Evolutionary conservation across 1,140 invertebrate genomes (phyloP), one percentile per base, ranked within the genome.

Genomic region (Drosophila pseudoananassae): DNA sequence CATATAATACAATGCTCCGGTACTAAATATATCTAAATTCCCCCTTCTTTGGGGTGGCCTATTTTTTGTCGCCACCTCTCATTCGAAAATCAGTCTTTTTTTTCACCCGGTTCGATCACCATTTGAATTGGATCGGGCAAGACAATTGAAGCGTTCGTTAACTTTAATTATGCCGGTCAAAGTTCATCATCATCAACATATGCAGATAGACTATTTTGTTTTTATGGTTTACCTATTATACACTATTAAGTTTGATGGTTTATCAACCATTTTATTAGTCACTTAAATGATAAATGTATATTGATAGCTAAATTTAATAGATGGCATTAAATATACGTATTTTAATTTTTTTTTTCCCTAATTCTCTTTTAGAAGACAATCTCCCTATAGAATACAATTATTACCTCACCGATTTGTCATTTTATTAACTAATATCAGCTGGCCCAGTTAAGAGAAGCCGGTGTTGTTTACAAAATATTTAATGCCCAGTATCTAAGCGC

Each of bases 131-230:
- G 56, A 43, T 65, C 52, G 52, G 31, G 17, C 23, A 45, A 17
- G 29, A 27, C 74, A 88, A 88, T 88, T 88, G 75, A 79, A 54
- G 52, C 66, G 57, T 83, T 88, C 72, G 72, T 88, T 88, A 88
- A 88, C 50, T 78, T 88, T 55, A 88, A 88, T 88, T 83, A 65
- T 17, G 17, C 20, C 9, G 59, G 76, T 83, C 66, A 88, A 88
- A 88, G 83, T 70, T 76, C 76, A 57, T n/a, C 33, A 23, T 20
- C 20, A 64, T 33, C 45, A 57, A 40, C 63, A 49, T 58, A 61
- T 81, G 47, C 63, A 63, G 25, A 55, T 53, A 43, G 12, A 14
- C 38, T 31, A 20, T 51, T 7, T 36, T 12, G 33, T 36, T 36
- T 65, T 60, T 14, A 25, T 64, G 17, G 45, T 51, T 66, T 63